These are phyloP conservation scores for Perccottus glenii DNA, from an alignment of 2,113 vertebrate species.

Conservation along the genomic window DNA sequence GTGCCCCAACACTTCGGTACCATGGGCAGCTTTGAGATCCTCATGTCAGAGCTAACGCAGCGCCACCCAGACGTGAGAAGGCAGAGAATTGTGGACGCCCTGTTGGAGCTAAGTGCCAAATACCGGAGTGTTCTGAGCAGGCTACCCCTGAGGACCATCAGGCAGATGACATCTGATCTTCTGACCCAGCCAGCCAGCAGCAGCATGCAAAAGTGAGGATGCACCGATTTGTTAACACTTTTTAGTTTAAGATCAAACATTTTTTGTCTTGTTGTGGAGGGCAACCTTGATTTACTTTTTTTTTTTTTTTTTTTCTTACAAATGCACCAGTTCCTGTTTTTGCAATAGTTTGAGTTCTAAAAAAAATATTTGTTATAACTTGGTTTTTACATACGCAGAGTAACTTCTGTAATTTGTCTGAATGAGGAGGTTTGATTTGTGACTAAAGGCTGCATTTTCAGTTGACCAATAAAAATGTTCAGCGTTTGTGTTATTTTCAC, in stretches of 20 bases:
- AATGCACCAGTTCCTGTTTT: no score
- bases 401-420: not conserved
- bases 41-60: conserved; percentile 64
- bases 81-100: conserved; percentile 55
- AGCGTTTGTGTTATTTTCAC: no score
- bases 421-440: not conserved
- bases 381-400: no score
- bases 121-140: conserved; percentile 53
- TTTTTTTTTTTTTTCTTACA: not conserved
- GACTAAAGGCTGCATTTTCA: no score
- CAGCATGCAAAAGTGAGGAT: no score
- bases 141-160: conserved; percentile 64
- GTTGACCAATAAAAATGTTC: conserved; percentile 1
- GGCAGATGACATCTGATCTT: conserved; percentile 71
- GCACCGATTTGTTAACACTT: no score
- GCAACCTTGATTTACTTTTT: not conserved
- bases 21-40: conserved; percentile 64
- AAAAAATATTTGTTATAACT: no score
- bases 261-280: no score
- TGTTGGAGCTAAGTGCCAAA: conserved; percentile 55
- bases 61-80: conserved; percentile 48
- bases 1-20: conserved; percentile 62
- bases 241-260: no score
- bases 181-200: conserved; percentile 29
- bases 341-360: not conserved